These are phyloP conservation scores for Drosophila tani DNA, from an alignment of 1,140 invertebrate genomes.

Conservation along the genomic window DNA sequence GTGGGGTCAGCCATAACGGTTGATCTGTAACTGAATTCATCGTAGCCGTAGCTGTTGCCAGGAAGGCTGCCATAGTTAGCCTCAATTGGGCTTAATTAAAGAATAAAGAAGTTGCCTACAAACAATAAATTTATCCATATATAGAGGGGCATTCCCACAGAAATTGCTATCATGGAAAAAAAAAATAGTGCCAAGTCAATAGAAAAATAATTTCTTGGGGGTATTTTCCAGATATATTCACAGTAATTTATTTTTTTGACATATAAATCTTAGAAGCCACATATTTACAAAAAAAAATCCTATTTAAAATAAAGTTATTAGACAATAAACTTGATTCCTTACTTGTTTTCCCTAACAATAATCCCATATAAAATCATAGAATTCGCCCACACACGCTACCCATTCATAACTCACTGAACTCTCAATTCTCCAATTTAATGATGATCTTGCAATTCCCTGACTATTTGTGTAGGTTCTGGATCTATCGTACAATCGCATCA, in stretches of 20 bases:
- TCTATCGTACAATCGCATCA: conserved; percentile 87
- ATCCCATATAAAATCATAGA: not conserved
- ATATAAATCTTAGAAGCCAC: no score
- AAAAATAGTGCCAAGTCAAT: not conserved
- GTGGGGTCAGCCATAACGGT: conserved; percentile 21
- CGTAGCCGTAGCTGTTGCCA: conserved; percentile 9
- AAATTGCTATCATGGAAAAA: not conserved
- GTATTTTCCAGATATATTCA: not conserved
- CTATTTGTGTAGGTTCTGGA: conserved; percentile 86
- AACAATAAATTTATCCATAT: conserved; percentile 34
- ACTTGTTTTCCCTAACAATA: not conserved
- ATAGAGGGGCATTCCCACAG: conserved; percentile 9
- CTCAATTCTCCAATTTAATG: conserved; percentile 21
- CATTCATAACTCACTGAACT: conserved; percentile 21
- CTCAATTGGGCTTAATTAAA: conserved; percentile 82
- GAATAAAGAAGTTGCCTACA: conserved; percentile 71
- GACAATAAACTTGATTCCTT: no score
- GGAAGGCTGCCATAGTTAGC: conserved; percentile 14
- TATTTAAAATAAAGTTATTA: no score
- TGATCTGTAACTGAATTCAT: conserved; percentile 64
- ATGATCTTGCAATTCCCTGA: conserved; percentile 44
- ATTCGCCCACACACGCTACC: not conserved
- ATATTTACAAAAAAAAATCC: no score
- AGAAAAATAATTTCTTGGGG: not conserved
- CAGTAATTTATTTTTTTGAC: no score